phyloP scores from a whole-genome alignment of 2,888 invertebrate species.

The Brachyopa scutellaris region DNA sequence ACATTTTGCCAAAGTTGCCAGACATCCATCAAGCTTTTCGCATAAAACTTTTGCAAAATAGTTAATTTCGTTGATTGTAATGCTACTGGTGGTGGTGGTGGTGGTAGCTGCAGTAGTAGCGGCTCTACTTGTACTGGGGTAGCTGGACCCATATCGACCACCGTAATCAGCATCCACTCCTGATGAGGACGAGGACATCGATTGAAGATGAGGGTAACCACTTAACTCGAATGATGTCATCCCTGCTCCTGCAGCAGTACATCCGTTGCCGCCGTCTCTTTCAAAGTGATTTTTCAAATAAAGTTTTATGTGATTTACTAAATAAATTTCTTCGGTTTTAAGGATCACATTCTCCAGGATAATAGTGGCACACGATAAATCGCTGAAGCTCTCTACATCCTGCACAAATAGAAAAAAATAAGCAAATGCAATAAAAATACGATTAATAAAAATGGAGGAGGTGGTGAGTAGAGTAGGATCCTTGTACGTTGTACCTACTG shows the following conservation, averaged over 20 bases:
- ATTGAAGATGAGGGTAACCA: conserved; percentile 74
- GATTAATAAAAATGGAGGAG: conserved; percentile 9
- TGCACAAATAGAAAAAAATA: conserved; percentile 70
- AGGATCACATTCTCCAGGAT: conserved; percentile 81
- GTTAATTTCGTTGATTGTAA: conserved; percentile 78
- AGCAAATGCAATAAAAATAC: conserved; percentile 41
- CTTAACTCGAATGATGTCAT: conserved; percentile 52
- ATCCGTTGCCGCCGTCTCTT: conserved; percentile 45
- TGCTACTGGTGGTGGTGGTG: conserved; percentile 54
- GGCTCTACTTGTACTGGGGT: conserved; percentile 61
- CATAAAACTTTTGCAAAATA: conserved; percentile 81
- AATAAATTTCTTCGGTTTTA: conserved; percentile 82
- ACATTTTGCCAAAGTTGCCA: conserved; percentile 75
- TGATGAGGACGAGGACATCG: conserved; percentile 77
- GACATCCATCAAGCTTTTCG: conserved; percentile 79
- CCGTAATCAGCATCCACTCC: conserved; percentile 63
- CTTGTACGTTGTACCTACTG: too few species aligned
- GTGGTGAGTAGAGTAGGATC: too few species aligned
- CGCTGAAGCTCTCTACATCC: conserved; percentile 80
- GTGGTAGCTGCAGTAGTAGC: conserved; percentile 47
- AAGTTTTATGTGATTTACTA: conserved; percentile 82
- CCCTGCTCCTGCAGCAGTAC: conserved; percentile 51
- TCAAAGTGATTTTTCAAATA: conserved; percentile 79
- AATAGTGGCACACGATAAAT: conserved; percentile 81
- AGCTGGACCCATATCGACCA: conserved; percentile 61